phyloP scores from a whole-genome alignment of 2,888 invertebrate species.

The Diarsia rubi region DNA sequence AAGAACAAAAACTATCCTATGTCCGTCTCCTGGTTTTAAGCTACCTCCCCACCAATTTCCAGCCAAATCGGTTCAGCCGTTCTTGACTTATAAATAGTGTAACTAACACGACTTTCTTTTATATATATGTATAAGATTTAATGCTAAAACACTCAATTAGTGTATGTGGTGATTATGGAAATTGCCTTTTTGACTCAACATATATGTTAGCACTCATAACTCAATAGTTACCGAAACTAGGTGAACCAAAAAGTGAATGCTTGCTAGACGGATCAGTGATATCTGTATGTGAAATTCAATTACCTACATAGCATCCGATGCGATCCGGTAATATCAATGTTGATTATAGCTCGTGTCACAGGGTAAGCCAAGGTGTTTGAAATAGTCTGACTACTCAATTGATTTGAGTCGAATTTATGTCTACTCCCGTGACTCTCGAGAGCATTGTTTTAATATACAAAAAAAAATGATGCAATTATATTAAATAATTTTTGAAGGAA shows the following conservation, averaged over 20 bases:
- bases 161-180: neutral
- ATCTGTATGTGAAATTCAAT: constrained; percentile 72
- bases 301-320: constrained; percentile 62
- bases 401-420: neutral
- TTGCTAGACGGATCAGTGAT: constrained; percentile 28
- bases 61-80: no score
- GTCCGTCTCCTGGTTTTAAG: no score
- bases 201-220: no score
- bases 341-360: neutral
- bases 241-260: constrained; percentile 9
- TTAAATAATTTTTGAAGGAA: no score
- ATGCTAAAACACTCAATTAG: neutral
- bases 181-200: neutral
- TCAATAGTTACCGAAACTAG: neutral
- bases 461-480: no score
- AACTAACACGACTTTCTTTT: no score
- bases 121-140: no score
- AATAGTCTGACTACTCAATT: neutral
- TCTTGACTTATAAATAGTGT: no score
- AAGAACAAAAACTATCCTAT: no score
- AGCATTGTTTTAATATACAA: neutral
- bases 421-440: neutral
- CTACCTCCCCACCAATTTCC: no score
- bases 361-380: neutral
- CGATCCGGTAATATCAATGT: constrained; percentile 35